Percentiles rank a stretch among this genome's conserved stretches.
These are phyloP conservation scores for Ataeniobius toweri DNA, from an alignment of 2,797 vertebrate genomes.

Conservation along the genomic window DNA sequence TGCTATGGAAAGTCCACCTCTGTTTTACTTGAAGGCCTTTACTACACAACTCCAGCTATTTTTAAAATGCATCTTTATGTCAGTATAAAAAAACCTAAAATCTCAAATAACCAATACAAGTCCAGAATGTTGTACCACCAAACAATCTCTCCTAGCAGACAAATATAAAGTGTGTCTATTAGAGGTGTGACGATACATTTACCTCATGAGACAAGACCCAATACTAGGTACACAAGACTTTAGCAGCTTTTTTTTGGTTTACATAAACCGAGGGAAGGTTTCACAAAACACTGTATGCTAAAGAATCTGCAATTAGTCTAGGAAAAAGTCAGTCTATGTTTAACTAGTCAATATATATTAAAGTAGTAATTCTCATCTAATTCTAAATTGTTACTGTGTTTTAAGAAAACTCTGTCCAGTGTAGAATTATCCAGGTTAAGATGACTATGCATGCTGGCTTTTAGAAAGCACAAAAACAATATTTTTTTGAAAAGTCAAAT, in stretches of 20 bases:
- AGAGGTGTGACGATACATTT: neutral
- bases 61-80: neutral
- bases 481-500: no score
- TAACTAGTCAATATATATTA: no score
- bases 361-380: no score
- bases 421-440: no score
- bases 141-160: constrained; percentile 3
- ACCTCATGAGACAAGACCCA: neutral
- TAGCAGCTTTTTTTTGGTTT: neutral
- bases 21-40: neutral
- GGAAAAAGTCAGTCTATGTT: no score
- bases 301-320: neutral
- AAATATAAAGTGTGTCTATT: constrained; percentile 13
- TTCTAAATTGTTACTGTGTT: no score
- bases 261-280: neutral
- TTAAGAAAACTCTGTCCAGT: no score
- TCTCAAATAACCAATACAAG: constrained; percentile 18
- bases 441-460: no score
- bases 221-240: neutral
- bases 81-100: neutral
- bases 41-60: neutral
- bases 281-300: no score
- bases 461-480: no score
- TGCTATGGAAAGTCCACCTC: neutral
- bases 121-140: constrained; percentile 20